Percentiles rank a stretch among this genome's conserved stretches.
These are phyloP conservation scores for Leptopilina syphax DNA, from an alignment of 2,888 invertebrate species.

Conservation along the genomic window DNA sequence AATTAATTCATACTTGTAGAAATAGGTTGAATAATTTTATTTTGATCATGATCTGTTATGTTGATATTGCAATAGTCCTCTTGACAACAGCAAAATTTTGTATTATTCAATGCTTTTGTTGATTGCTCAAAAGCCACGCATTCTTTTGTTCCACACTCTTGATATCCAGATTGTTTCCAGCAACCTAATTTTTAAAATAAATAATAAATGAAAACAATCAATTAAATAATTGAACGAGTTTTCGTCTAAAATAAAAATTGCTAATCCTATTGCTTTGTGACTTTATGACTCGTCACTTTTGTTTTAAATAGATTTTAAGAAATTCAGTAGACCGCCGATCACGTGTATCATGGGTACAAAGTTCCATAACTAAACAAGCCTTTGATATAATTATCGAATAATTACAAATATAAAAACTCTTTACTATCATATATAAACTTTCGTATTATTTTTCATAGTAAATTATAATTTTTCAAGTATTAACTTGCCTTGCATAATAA, in stretches of 20 bases:
- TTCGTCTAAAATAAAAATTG: neutral
- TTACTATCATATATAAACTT: neutral
- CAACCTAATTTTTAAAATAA: conserved; percentile 71
- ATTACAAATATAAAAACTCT: conserved; percentile 16
- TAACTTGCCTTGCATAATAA: conserved; percentile 84
- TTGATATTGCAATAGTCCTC: conserved; percentile 88
- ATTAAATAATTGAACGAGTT: neutral
- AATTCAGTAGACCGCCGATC: neutral
- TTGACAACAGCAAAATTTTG: conserved; percentile 91
- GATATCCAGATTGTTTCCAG: conserved; percentile 77
- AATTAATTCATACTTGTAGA: conserved; percentile 61
- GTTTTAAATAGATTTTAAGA: neutral
- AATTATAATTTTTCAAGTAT: neutral
- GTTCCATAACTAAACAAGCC: conserved; percentile 42
- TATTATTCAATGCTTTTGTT: conserved; percentile 80
- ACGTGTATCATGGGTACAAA: conserved; percentile 16
- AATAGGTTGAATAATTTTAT: conserved; percentile 61
- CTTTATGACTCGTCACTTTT: conserved; percentile 9
- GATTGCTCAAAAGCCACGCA: conserved; percentile 81
- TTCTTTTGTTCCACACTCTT: conserved; percentile 75
- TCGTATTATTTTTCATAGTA: neutral
- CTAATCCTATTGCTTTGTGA: neutral
- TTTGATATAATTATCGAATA: neutral
- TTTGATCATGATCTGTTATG: conserved; percentile 74
- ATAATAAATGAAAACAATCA: conserved; percentile 17